phyloP scores from a whole-genome alignment of 2,888 invertebrate genomes.

The Teleiodes luculella region DNA sequence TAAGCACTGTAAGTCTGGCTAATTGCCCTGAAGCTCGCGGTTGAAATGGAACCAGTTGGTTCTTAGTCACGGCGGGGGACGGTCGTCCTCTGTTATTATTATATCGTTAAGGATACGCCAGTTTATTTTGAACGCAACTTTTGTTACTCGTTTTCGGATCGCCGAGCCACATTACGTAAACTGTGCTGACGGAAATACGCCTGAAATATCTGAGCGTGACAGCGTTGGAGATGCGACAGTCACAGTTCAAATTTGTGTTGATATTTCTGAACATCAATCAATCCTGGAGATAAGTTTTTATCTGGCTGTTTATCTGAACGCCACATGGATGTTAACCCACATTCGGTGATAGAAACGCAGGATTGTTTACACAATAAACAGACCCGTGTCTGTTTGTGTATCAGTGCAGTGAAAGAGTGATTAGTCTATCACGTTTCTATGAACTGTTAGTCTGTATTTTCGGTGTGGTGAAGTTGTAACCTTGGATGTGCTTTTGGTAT shows the following conservation, averaged over 20 bases:
- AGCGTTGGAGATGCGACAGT: background rate
- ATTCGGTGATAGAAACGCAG: slow-evolving; percentile 35
- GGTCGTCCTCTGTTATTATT: slow-evolving; percentile 47
- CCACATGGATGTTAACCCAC: slow-evolving; percentile 46
- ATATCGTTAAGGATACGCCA: slow-evolving; percentile 49
- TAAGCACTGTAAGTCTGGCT: background rate
- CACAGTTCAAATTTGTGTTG: background rate
- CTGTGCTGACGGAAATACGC: background rate
- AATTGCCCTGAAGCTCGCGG: slow-evolving; percentile 7
- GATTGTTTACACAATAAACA: slow-evolving; percentile 48
- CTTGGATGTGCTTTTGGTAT: background rate
- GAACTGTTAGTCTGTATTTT: slow-evolving; percentile 30
- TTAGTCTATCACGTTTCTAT: slow-evolving; percentile 28
- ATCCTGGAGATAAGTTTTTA: slow-evolving; percentile 34
- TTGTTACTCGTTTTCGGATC: slow-evolving; percentile 56
- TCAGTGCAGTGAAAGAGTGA: slow-evolving; percentile 27
- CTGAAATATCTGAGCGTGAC: slow-evolving; percentile 2
- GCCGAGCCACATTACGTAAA: slow-evolving; percentile 34
- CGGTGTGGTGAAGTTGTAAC: slow-evolving; percentile 8
- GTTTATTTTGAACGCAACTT: slow-evolving; percentile 59
- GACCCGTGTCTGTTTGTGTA: slow-evolving; percentile 35
- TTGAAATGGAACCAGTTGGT: slow-evolving; percentile 39
- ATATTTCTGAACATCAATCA: slow-evolving; percentile 26
- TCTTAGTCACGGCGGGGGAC: slow-evolving; percentile 41
- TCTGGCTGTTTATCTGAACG: slow-evolving; percentile 30